Percentiles rank a stretch among this genome's conserved stretches.
Conservation (phyloP, 2,888 invertebrate species). For the Blastobasis adustella region DNA sequence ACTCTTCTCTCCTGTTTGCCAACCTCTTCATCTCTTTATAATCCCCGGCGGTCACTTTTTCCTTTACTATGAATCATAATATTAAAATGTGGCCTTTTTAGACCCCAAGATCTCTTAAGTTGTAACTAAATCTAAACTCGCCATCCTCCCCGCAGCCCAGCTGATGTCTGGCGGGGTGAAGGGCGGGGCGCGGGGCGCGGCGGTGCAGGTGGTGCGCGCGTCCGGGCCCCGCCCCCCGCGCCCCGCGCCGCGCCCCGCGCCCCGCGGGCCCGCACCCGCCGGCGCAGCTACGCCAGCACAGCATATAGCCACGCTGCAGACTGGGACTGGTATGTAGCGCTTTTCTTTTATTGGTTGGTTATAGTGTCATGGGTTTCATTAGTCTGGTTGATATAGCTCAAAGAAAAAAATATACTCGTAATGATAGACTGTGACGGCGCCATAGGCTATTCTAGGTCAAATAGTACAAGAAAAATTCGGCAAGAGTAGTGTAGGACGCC, state of each 20-base stretch:
- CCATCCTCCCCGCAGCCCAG: slow-evolving; percentile 59
- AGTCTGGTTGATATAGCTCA: no score
- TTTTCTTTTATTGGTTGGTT: background rate
- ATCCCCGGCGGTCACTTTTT: no score
- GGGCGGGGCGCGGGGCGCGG: slow-evolving; percentile 52
- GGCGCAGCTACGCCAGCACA: slow-evolving; percentile 16
- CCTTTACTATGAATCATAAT: no score
- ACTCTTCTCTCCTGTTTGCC: no score
- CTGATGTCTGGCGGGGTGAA: slow-evolving; percentile 80
- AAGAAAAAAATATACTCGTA: no score
- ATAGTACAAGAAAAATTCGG: no score
- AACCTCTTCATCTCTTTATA: no score
- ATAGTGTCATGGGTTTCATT: no score
- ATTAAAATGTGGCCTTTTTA: no score
- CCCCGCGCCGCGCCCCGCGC: slow-evolving; percentile 14
- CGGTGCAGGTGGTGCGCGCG: slow-evolving; percentile 52
- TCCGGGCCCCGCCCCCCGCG: slow-evolving; percentile 21
- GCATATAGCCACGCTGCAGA: slow-evolving; percentile 15
- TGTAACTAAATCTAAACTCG: slow-evolving; percentile 73
- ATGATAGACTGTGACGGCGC: no score
- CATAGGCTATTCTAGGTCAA: no score
- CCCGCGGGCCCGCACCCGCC: slow-evolving; percentile 13
- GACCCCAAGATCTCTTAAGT: slow-evolving; percentile 9
- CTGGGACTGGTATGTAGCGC: slow-evolving; percentile 8
- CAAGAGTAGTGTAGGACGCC: no score